A percentile compares a stretch with the other conserved stretches of the same genome.
Conservation (phyloP, 1,140 invertebrate species). For the Drosophila miranda region DNA sequence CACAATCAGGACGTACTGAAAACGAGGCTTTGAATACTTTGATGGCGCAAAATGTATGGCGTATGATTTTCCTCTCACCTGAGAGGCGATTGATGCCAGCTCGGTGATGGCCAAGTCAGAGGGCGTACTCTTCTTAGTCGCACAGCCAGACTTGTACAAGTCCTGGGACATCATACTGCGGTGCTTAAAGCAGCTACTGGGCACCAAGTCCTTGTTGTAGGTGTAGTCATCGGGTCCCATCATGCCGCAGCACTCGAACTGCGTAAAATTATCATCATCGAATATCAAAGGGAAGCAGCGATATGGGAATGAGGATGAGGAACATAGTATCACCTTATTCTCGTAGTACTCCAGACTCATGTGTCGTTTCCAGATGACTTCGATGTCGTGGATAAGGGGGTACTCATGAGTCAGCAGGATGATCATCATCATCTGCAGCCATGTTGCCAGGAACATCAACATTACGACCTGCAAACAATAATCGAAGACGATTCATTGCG, state of each 20-base stretch:
- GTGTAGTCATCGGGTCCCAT: constrained; percentile 46
- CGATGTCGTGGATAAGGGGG: constrained; percentile 11
- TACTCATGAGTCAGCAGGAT: constrained; percentile 20
- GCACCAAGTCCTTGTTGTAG: neutral
- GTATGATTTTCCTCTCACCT: constrained; percentile 17
- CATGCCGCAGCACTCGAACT: constrained; percentile 51
- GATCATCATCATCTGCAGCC: constrained; percentile 40
- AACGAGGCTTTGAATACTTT: neutral
- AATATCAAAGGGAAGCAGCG: too few relatives aligned
- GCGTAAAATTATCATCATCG: neutral
- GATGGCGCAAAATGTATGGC: too few relatives aligned
- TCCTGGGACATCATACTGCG: neutral
- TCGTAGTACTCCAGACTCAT: constrained; percentile 21
- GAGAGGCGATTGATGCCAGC: neutral
- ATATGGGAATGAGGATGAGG: too few relatives aligned
- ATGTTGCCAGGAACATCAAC: constrained; percentile 18
- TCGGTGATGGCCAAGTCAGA: neutral
- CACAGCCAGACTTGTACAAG: constrained; percentile 27
- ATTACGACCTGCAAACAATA: constrained; percentile 22
- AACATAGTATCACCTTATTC: constrained; percentile 1
- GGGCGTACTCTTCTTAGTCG: neutral
- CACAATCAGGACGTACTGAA: constrained; percentile 15
- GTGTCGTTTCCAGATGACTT: neutral
- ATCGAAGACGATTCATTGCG: too few relatives aligned
- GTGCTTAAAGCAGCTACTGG: constrained; percentile 33